These are phyloP conservation scores for Branchipolynoe longqiensis DNA, from an alignment of 2,888 invertebrate species.

Conservation along the genomic window DNA sequence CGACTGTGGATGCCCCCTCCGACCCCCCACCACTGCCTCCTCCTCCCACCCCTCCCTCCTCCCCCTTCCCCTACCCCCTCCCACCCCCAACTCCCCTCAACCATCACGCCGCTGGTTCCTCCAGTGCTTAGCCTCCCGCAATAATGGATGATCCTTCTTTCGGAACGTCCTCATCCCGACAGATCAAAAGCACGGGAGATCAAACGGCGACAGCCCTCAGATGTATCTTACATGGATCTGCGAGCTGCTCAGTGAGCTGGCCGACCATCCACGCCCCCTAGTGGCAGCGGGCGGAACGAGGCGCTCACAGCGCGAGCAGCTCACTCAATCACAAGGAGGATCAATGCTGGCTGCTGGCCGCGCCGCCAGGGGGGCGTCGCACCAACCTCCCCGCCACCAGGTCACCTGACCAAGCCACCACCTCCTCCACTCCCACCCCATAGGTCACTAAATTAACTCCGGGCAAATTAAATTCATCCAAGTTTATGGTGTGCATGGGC, in stretches of 20 bases:
- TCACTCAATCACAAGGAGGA: not conserved
- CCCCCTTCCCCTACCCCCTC: no score
- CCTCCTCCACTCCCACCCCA: no score
- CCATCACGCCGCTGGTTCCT: no score
- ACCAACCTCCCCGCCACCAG: no score
- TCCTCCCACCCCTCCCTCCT: not conserved
- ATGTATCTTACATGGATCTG: conserved; percentile 20
- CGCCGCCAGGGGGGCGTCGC: no score
- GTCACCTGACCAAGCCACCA: no score
- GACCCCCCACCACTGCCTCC: not conserved
- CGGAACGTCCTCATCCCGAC: conserved; percentile 31
- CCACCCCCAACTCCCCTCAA: no score
- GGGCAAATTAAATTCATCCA: no score
- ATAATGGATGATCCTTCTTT: conserved; percentile 56
- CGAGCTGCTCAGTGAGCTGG: conserved; percentile 15
- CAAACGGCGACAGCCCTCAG: conserved; percentile 41
- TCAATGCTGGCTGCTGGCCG: not conserved
- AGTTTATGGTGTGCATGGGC: no score
- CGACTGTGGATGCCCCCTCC: not conserved
- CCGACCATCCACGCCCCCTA: conserved; percentile 1
- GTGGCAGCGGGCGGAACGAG: no score
- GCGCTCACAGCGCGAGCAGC: conserved; percentile 9
- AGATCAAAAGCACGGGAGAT: conserved; percentile 37
- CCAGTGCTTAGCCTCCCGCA: conserved; percentile 21
- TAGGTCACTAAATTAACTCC: no score